A percentile compares a stretch with the other conserved stretches of the same genome.
Conservation (phyloP, 2,113 vertebrate genomes). For the Phrynosoma blainvillii region DNA sequence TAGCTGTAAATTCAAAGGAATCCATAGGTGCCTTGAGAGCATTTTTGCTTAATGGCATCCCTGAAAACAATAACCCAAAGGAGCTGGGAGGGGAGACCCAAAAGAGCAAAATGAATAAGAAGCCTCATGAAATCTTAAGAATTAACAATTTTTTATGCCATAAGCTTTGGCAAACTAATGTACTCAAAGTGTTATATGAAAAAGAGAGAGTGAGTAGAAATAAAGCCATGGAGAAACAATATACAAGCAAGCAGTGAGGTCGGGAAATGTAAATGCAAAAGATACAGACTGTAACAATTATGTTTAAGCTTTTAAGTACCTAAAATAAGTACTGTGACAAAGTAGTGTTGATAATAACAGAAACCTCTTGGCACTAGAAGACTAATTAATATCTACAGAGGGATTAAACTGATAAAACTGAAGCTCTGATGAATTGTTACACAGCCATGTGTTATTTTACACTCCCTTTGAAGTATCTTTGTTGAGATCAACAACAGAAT, state of each 20-base stretch:
- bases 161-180: not conserved
- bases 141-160: not conserved
- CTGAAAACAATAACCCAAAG: no score
- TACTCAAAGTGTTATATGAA: not conserved
- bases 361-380: not conserved
- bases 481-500: not conserved
- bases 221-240: not conserved
- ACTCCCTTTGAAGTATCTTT: not conserved
- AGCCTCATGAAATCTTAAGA: not conserved
- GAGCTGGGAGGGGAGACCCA: no score
- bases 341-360: not conserved
- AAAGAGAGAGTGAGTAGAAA: not conserved
- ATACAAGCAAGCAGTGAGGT: not conserved
- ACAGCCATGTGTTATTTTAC: not conserved
- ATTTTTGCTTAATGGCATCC: no score
- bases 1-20: no score
- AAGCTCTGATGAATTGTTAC: not conserved
- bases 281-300: not conserved
- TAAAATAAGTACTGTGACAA: not conserved
- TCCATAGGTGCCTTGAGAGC: no score
- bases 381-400: not conserved
- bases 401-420: not conserved
- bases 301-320: not conserved
- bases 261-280: not conserved
- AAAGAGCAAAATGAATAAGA: no score